These are phyloP conservation scores for Melanogrammus aeglefinus DNA, from an alignment of 2,797 vertebrate genomes.

Conservation along the genomic window DNA sequence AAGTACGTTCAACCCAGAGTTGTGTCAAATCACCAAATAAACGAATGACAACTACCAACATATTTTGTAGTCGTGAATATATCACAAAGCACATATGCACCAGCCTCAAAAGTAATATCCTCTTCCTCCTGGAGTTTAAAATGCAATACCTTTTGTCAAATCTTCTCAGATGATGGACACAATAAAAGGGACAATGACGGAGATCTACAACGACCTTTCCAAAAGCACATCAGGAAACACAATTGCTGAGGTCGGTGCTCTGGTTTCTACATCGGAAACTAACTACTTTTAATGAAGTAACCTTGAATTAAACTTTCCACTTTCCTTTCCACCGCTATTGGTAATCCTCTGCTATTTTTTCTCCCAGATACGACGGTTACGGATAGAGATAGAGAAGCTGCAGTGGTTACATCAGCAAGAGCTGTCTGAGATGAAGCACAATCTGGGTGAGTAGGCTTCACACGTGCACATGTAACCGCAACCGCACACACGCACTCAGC, in stretches of 20 bases:
- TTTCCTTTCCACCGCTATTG: background rate
- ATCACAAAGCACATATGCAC: background rate
- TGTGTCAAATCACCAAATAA: background rate
- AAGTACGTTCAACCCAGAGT: constrained; percentile 73
- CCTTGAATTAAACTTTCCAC: background rate
- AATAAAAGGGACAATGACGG: constrained; percentile 98
- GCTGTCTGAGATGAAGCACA: constrained; percentile 97
- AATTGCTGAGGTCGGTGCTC: constrained; percentile 84
- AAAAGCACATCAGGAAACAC: constrained; percentile 96
- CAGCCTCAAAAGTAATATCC: background rate
- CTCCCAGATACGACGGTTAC: constrained; percentile 87
- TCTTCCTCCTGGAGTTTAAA: background rate
- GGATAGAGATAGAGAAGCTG: constrained; percentile 97
- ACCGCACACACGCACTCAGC: background rate
- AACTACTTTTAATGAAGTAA: background rate
- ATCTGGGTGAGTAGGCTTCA: constrained; percentile 76
- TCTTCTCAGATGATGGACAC: constrained; percentile 92
- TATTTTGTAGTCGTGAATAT: background rate
- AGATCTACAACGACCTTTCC: constrained; percentile 97
- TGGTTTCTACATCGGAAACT: background rate
- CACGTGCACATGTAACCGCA: background rate
- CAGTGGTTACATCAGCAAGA: constrained; percentile 98
- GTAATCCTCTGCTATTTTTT: constrained; percentile 23
- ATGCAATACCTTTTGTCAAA: constrained; percentile 16
- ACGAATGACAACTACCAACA: background rate